phyloP scores from a whole-genome alignment of 2,113 vertebrate genomes.

The Charadrius vociferus region DNA sequence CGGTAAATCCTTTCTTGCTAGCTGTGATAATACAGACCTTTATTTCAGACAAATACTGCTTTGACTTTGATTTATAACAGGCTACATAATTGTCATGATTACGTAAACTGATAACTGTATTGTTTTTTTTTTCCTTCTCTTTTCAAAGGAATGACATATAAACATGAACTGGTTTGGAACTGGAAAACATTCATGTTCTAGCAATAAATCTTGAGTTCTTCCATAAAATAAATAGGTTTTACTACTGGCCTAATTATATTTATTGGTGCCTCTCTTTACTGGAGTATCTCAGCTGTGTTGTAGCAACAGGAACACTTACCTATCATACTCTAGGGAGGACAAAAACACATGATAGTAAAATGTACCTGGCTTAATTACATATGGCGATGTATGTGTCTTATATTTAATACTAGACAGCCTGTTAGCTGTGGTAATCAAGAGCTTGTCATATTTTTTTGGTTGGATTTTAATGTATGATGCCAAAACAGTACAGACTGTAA shows the following conservation, averaged over 20 bases:
- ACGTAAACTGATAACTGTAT: constrained; percentile 33
- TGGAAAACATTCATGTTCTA: constrained; percentile 47
- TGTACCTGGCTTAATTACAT: background rate
- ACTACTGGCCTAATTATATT: constrained; percentile 5
- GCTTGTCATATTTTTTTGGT: background rate
- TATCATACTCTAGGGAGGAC: background rate
- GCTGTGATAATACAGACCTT: constrained; percentile 54
- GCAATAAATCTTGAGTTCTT: constrained; percentile 1
- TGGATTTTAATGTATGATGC: background rate
- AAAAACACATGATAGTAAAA: background rate
- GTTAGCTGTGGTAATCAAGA: background rate
- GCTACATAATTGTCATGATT: constrained; percentile 44
- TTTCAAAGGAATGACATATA: constrained; percentile 46
- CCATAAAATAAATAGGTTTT: constrained; percentile 19
- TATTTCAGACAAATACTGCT: constrained; percentile 39
- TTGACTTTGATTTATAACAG: constrained; percentile 4
- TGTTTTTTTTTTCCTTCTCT: constrained; percentile 7
- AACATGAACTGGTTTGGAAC: constrained; percentile 11
- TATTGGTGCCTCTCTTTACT: background rate
- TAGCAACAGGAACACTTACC: background rate
- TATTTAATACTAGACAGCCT: background rate
- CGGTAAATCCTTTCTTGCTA: constrained; percentile 51
- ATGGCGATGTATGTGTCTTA: background rate
- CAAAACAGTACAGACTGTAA: background rate
- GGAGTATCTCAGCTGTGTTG: background rate